Conservation (phyloP, 2,797 vertebrate genomes). For the Tangara arthus region DNA sequence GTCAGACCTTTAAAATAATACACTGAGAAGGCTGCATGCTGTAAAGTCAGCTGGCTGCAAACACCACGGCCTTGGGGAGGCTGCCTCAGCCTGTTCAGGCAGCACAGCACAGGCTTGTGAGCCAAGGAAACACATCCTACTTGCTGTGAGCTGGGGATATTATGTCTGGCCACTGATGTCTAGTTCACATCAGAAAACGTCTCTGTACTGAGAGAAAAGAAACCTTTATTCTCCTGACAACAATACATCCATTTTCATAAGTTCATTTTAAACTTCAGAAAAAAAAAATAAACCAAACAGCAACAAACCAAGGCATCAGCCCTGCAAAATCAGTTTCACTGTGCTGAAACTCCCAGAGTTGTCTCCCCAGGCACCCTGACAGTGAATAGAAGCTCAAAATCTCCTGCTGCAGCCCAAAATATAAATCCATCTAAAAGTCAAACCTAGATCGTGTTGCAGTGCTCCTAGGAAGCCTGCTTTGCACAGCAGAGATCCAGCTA, state of each 20-base stretch:
- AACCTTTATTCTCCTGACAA: constrained; percentile 19
- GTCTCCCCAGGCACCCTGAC: background rate
- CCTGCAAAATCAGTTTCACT: background rate
- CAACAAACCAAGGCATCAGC: background rate
- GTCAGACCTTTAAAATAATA: background rate
- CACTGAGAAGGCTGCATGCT: background rate
- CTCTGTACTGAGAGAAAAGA: background rate
- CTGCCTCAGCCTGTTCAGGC: background rate
- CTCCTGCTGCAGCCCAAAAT: background rate
- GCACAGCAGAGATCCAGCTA: background rate
- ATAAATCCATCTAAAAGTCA: background rate
- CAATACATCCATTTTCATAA: constrained; percentile 57
- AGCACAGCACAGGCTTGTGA: background rate
- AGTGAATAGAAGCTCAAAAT: background rate
- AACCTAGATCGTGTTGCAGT: background rate
- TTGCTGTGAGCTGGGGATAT: background rate
- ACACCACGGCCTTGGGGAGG: fast-evolving
- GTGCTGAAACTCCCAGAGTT: background rate
- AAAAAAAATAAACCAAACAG: background rate
- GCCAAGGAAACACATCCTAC: background rate
- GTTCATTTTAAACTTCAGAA: background rate
- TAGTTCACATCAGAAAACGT: background rate
- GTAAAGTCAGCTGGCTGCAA: background rate
- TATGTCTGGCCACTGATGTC: background rate
- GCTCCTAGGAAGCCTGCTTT: background rate